A percentile compares a stretch with the other conserved stretches of the same genome.
phyloP scores from a whole-genome alignment of 2,797 vertebrate genomes.

The Darevskia nairensis region DNA sequence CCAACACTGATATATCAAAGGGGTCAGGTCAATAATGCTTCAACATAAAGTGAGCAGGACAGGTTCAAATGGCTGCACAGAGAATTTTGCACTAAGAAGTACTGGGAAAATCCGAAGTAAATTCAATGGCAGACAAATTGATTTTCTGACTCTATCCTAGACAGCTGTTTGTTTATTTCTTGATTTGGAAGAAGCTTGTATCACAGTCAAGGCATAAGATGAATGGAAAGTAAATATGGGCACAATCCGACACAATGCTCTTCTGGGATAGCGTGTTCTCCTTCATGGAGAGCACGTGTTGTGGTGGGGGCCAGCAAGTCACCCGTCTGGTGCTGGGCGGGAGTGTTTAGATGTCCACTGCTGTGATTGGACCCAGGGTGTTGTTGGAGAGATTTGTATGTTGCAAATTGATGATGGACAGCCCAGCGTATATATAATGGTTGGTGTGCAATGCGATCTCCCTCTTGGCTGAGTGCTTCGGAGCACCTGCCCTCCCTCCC shows the following conservation, averaged over 20 bases:
- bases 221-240: neutral
- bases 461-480: too few species aligned
- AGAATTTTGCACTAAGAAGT: slow-evolving; percentile 32
- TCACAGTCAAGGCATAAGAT: slow-evolving; percentile 4
- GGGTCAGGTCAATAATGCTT: slow-evolving; percentile 30
- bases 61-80: slow-evolving; percentile 39
- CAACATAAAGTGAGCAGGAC: slow-evolving; percentile 30
- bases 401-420: too few species aligned
- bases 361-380: too few species aligned
- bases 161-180: neutral
- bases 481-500: too few species aligned
- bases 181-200: neutral
- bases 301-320: too few species aligned
- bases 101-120: slow-evolving; percentile 13
- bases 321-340: too few species aligned
- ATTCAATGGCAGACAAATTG: neutral
- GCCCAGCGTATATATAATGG: too few species aligned
- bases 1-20: slow-evolving; percentile 37
- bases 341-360: too few species aligned
- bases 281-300: too few species aligned
- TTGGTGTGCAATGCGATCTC: too few species aligned
- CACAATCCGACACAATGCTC: neutral
- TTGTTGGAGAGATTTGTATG: too few species aligned
- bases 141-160: slow-evolving; percentile 40
- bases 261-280: too few species aligned